A percentile compares a stretch with the other conserved stretches of the same genome.
These are phyloP conservation scores for Camelus bactrianus DNA, from an alignment of 2,113 vertebrate genomes.

Conservation along the genomic window DNA sequence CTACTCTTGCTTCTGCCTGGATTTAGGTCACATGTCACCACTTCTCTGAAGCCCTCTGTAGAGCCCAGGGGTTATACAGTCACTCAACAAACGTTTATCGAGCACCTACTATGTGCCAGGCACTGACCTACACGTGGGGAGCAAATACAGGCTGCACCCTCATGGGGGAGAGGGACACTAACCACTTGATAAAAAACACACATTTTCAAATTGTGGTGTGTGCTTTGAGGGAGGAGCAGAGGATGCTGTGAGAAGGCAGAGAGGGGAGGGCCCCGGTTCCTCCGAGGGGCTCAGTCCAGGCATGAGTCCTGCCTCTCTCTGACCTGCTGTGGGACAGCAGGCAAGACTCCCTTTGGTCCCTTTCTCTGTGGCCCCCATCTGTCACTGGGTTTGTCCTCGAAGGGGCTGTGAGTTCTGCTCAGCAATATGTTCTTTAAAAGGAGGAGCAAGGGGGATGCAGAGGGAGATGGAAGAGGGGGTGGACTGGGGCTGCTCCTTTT, in stretches of 20 bases:
- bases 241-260: fast-evolving
- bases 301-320: background rate
- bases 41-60: background rate
- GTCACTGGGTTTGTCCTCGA: background rate
- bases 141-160: background rate
- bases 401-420: background rate
- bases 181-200: background rate
- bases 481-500: background rate
- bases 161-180: background rate
- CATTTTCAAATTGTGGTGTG: background rate
- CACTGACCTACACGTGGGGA: background rate
- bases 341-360: background rate
- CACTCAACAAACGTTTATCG: background rate
- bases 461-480: background rate
- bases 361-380: background rate
- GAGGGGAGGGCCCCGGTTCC: fast-evolving
- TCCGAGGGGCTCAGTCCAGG: background rate
- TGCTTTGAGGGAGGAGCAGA: background rate
- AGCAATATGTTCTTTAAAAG: background rate
- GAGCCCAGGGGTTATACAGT: background rate
- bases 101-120: background rate
- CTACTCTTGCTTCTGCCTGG: background rate
- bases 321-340: background rate
- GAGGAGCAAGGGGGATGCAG: no score
- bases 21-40: background rate